Base-by-base conservation (phyloP, 2,888 invertebrate genomes). In the Archips xylosteana region DNA sequence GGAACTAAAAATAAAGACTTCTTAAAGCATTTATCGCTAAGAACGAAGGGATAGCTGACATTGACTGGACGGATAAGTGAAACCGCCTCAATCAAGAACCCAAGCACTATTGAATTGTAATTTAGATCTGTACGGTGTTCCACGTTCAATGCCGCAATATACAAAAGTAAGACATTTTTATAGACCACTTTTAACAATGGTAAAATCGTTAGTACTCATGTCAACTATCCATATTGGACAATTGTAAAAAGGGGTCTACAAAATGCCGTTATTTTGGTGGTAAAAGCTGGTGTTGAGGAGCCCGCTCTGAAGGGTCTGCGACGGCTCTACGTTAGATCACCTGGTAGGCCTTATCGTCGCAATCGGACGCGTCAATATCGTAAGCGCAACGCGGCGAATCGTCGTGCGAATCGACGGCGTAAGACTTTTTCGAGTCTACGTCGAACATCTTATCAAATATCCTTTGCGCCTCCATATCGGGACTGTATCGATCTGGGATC, bases 381-480 rank as follows among this genome's bases (percentile, higher is more conserved):
- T 91, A 94, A 89, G 87, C 90, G 90, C 92, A 92, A 81, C 92
- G 92, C 85, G 93, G 91, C 83, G 93, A 91, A 90, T 90, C 90
- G 83, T 88, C 86, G 85, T 92, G 91, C 83, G 93, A 91, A 90
- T 90, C 90, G 82, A 89, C 86, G 85, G 90, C 87, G 87, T 88
- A 92, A 78, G 88, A 88, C 84, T 89, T 92, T 92, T 94, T 95
- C 84, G 91, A 87, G 83, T 94, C 94, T 79, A 92, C 91, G 87
- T 94, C 94, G 89, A 95, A 95, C 94, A 95, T 95, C 92, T 95
- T 95, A 93, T 95, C 94, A 90, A 94, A 95, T 82, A 95, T 94
- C 91, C 94, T 89, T 89, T 94, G 94, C 83, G 94, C 94, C 87
- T 94, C 94, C 90, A 94, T 89, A 90, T 94, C 94, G 86, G 94